phyloP scores from a whole-genome alignment of 2,113 vertebrate species.

The Sylvietta virens region DNA sequence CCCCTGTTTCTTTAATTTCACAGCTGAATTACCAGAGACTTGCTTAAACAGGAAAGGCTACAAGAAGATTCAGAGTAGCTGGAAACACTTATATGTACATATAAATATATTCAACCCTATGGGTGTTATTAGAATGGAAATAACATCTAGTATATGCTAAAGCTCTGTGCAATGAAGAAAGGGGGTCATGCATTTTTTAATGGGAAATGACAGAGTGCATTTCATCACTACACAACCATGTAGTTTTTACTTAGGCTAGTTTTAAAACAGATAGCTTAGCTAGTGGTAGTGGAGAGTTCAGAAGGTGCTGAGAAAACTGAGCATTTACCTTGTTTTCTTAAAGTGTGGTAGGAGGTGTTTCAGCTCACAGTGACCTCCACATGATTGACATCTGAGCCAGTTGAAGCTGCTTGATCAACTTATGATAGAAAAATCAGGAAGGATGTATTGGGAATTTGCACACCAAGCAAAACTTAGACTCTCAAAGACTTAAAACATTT shows the following conservation, averaged over 20 bases:
- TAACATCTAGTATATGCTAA: background rate
- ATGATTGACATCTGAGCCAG: background rate
- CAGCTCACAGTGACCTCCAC: background rate
- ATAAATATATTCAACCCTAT: constrained; percentile 25
- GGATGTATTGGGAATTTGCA: background rate
- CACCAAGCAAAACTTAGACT: background rate
- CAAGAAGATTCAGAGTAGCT: background rate
- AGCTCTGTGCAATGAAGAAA: background rate
- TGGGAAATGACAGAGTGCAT: background rate
- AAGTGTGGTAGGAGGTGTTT: background rate
- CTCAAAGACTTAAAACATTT: background rate
- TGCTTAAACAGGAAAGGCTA: background rate
- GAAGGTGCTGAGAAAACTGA: background rate
- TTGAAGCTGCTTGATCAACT: background rate
- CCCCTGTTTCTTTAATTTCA: constrained; percentile 40
- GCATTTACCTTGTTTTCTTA: background rate
- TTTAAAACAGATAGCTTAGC: background rate
- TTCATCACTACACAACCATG: background rate
- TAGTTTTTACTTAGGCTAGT: background rate
- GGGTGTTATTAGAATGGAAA: constrained; percentile 9
- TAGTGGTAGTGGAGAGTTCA: background rate
- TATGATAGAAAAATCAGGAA: background rate
- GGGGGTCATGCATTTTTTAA: constrained; percentile 8
- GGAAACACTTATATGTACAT: background rate
- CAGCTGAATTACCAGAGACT: constrained; percentile 17